Evolutionary conservation across 2,113 vertebrate genomes (phyloP), one percentile per base, ranked within the genome.

Genomic region (Larimichthys crocea): DNA sequence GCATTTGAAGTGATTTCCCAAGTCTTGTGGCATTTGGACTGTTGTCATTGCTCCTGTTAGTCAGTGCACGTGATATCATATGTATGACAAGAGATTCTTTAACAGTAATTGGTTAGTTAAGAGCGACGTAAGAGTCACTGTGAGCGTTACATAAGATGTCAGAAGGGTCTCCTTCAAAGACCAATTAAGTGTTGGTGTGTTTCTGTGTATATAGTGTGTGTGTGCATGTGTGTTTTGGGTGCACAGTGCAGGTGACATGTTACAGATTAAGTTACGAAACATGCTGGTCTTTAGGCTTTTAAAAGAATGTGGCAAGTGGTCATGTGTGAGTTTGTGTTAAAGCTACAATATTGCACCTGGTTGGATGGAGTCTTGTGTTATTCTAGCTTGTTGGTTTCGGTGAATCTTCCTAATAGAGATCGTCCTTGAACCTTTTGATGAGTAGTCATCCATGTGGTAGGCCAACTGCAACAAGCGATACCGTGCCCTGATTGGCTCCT

Each of bases 391-490:
- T 29, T 92, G 91, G 74, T 90, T 94, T 72, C 95, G 91, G 35
- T 96, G 96, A 22, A 14, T 9, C 76, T 96, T 97, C 74, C 80
- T 94, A 0, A 93, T 1, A 9, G 93, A 71, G 2, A 80, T 82
- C 4, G 95, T 68, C 20, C 84, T 83, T 15, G 96, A 90, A 57
- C 94, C 93, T n/a, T 80, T 89, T 1, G 96, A 98, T 31, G 93
- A 87, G 66, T 97, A 99, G 76, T 91, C 91, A 5, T 96, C 95
- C 84, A 98, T 95, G 52, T 90, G 94, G 64, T 96, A 95, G 48
- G 74, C 63, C 75, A 96, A 88, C 91, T 98, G 98, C 82, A 90
- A 74, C 20, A 44, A 80, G 22, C 96, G 94, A 90, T 96, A 99
- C 0, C 1, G 73, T 0, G 92, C 95, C 40, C 46, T 11, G 79